phyloP scores from a whole-genome alignment of 2,888 invertebrate genomes.

The Apodemia zela region DNA sequence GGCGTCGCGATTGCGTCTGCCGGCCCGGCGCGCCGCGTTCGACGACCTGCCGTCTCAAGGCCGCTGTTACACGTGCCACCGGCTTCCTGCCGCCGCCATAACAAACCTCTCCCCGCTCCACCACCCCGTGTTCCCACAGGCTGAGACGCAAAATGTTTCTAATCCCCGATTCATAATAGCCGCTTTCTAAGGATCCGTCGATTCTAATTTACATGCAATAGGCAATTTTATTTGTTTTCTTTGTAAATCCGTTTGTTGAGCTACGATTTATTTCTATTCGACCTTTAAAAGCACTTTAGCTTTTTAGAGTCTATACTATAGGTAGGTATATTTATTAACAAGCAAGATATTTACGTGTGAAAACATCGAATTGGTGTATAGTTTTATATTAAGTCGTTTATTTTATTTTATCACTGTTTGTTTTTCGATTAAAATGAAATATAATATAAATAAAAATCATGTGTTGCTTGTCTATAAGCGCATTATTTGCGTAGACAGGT shows the following conservation, averaged over 20 bases:
- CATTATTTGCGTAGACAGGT: too few species aligned
- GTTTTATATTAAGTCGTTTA: too few species aligned
- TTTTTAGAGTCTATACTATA: neutral
- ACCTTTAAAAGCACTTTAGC: neutral
- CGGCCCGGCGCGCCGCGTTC: conserved; percentile 56
- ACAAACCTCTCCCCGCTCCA: conserved; percentile 67
- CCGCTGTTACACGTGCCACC: conserved; percentile 74
- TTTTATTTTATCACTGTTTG: too few species aligned
- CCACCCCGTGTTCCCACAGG: conserved; percentile 42
- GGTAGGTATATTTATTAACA: too few species aligned
- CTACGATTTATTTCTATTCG: neutral
- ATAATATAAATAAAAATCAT: too few species aligned
- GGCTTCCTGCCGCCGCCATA: conserved; percentile 73
- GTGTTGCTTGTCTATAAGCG: too few species aligned
- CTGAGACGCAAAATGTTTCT: conserved; percentile 35
- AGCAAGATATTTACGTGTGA: too few species aligned
- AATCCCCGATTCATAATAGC: conserved; percentile 36
- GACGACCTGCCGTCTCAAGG: conserved; percentile 75
- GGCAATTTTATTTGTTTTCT: conserved; percentile 18
- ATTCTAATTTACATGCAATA: conserved; percentile 26
- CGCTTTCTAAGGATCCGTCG: conserved; percentile 31
- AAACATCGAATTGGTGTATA: too few species aligned
- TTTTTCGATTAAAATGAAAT: too few species aligned
- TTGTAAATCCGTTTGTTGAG: conserved; percentile 6
- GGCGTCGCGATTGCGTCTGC: conserved; percentile 23